These are phyloP conservation scores for Drosophila hawaiiensis DNA, from an alignment of 2,888 invertebrate genomes.

Conservation along the genomic window DNA sequence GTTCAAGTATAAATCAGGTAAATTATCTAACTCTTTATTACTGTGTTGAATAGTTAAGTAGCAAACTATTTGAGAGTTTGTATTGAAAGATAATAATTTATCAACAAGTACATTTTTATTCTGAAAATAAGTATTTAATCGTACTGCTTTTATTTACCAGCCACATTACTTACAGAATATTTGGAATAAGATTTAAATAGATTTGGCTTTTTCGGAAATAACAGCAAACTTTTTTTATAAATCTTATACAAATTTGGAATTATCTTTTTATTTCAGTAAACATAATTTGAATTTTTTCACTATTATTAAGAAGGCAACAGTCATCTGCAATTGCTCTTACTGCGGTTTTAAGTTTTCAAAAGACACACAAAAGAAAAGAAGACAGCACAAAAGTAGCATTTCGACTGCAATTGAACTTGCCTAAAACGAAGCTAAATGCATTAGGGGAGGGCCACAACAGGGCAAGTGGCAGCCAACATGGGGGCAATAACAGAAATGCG, in stretches of 20 bases:
- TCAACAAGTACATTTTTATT: background rate
- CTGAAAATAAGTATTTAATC: background rate
- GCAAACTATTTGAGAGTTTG: background rate
- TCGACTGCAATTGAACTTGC: slow-evolving; percentile 47
- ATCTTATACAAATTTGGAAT: rapidly evolving
- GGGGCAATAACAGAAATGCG: slow-evolving; percentile 12
- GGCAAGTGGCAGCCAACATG: background rate
- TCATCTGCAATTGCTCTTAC: background rate
- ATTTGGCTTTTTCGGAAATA: background rate
- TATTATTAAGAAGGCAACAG: background rate
- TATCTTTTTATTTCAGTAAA: background rate
- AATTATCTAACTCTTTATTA: slow-evolving; percentile 17
- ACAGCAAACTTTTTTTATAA: background rate
- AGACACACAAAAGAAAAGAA: slow-evolving; percentile 18
- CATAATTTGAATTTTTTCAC: background rate
- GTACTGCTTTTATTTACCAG: background rate
- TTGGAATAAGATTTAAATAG: background rate
- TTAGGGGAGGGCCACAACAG: slow-evolving; percentile 1
- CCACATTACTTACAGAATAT: background rate
- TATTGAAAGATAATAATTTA: background rate
- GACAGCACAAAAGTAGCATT: slow-evolving; percentile 30
- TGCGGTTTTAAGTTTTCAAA: slow-evolving; percentile 1
- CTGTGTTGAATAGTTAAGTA: background rate
- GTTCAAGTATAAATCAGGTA: slow-evolving; percentile 16
- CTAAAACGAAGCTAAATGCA: slow-evolving; percentile 16